A percentile compares a stretch with the other conserved stretches of the same genome.
phyloP scores from a whole-genome alignment of 2,113 vertebrate genomes.

The Neofelis nebulosa region DNA sequence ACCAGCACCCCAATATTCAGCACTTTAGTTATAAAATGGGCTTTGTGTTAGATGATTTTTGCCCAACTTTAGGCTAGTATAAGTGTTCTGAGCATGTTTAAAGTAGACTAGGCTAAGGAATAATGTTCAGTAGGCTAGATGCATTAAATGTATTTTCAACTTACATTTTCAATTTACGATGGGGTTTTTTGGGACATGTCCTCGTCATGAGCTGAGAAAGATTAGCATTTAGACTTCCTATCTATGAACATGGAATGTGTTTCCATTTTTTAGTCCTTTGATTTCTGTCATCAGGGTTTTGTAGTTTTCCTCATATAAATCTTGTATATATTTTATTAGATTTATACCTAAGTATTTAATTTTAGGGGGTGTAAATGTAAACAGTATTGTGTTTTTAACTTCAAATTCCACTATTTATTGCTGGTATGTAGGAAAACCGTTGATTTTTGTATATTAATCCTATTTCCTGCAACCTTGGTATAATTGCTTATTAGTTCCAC shows the following conservation, averaged over 20 bases:
- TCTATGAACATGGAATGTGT: background rate
- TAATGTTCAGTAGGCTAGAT: background rate
- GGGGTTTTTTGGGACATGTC: background rate
- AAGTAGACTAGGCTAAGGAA: background rate
- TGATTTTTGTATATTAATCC: background rate
- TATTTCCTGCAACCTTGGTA: background rate
- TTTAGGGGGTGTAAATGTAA: background rate
- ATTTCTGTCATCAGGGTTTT: background rate
- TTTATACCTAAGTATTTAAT: background rate
- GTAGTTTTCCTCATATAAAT: background rate
- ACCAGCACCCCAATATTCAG: too few relatives aligned
- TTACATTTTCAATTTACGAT: background rate
- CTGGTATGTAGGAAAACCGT: background rate
- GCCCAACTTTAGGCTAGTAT: background rate
- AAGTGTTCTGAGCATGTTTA: background rate
- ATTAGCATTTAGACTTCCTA: background rate
- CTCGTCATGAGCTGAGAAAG: background rate
- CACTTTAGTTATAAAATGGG: too few relatives aligned
- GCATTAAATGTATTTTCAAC: background rate
- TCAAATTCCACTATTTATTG: background rate
- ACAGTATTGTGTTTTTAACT: background rate
- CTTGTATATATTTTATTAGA: background rate
- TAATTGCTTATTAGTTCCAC: background rate
- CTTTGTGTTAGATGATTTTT: background rate
- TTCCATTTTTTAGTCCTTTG: background rate